Percentiles rank a stretch among this genome's conserved stretches.
Evolutionary conservation across 2,797 vertebrate species (phyloP).

Genomic region (Novumbra hubbsi): DNA sequence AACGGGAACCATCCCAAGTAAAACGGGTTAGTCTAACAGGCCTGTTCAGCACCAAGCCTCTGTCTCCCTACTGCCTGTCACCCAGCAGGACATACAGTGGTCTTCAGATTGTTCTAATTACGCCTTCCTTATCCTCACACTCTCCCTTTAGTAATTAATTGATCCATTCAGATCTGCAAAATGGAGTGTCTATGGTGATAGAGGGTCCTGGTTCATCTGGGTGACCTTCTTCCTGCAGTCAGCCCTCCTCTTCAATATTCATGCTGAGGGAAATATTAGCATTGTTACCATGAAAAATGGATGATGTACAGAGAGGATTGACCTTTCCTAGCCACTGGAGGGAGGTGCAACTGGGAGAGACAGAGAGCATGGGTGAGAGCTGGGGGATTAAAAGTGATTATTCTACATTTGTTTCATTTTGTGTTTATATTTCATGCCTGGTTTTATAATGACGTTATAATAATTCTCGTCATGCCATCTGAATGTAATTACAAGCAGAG

Average conservation of each 20-base stretch:
- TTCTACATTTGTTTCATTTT: conserved; percentile 21
- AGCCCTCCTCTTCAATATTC: conserved; percentile 57
- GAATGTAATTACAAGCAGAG: not conserved
- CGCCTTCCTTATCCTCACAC: not conserved
- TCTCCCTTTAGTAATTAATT: not conserved
- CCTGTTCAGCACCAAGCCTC: too few relatives aligned
- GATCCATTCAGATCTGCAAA: conserved; percentile 17
- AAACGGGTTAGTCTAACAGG: too few relatives aligned
- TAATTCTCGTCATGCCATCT: not conserved
- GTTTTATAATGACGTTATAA: not conserved
- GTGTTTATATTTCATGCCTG: conserved; percentile 11
- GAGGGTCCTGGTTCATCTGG: not conserved
- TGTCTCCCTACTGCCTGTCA: not conserved
- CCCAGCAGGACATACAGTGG: not conserved
- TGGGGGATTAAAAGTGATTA: not conserved
- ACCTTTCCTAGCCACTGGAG: conserved; percentile 52
- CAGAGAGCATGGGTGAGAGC: not conserved
- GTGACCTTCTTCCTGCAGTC: conserved; percentile 48
- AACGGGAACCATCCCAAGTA: too few relatives aligned
- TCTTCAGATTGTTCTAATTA: conserved; percentile 1
- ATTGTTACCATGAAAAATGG: conserved; percentile 60
- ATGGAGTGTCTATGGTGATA: conserved; percentile 30
- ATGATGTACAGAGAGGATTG: conserved; percentile 42
- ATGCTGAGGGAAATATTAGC: conserved; percentile 50
- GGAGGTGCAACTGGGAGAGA: conserved; percentile 26